Evolutionary conservation across 1,140 invertebrate species (phyloP).

Genomic region (Myzus persicae): DNA sequence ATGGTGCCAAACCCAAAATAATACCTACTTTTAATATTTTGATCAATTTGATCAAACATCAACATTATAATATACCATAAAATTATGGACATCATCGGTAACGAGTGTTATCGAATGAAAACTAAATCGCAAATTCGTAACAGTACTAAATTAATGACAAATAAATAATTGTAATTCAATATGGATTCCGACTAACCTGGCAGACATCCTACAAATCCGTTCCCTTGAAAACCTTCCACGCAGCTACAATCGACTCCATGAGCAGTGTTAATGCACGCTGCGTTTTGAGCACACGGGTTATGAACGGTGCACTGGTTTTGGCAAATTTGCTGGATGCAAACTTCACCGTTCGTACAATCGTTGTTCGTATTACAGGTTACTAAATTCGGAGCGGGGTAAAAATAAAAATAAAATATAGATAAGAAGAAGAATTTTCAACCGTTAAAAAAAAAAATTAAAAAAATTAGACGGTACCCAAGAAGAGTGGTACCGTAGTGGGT

Average conservation of each 20-base stretch:
- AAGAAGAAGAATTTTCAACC: constrained; percentile 54
- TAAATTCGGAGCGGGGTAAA: constrained; percentile 66
- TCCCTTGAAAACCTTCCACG: constrained; percentile 83
- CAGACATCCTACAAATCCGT: constrained; percentile 80
- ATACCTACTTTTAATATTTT: background rate
- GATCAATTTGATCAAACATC: background rate
- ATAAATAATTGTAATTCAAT: background rate
- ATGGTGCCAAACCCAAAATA: background rate
- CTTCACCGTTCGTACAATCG: constrained; percentile 81
- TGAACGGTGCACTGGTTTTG: constrained; percentile 82
- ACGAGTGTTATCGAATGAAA: background rate
- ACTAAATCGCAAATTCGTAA: background rate
- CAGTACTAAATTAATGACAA: background rate
- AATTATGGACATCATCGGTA: background rate
- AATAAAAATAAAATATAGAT: constrained; percentile 64
- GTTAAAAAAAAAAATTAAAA: background rate
- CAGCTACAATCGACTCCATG: constrained; percentile 86
- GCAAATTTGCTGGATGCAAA: constrained; percentile 81
- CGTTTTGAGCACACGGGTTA: constrained; percentile 83
- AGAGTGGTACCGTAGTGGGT: background rate
- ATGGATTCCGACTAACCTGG: constrained; percentile 70
- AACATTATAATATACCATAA: no score
- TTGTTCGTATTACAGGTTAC: constrained; percentile 82
- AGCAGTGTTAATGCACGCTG: constrained; percentile 87
- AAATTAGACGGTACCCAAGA: constrained; percentile 46